Base-by-base conservation (phyloP, 2,888 invertebrate genomes). In the Agonopterix alstromeriana region DNA sequence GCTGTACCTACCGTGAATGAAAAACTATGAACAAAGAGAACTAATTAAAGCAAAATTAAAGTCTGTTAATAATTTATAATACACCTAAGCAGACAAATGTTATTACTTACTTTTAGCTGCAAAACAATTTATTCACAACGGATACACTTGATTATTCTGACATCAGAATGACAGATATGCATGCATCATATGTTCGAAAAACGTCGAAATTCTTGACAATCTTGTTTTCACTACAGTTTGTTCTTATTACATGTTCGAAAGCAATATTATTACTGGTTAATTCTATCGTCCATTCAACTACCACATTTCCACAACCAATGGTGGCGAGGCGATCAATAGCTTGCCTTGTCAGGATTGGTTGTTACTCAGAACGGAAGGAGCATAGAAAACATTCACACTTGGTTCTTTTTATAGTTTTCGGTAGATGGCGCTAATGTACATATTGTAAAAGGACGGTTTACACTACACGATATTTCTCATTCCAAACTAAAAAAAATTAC, bases 81-180 rank as follows among this genome's bases (percentile, higher is more conserved):
- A 36, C 38, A 45, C 38, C 5, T 38, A 45, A 10, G 14, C n/a
- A 42, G 11, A 42, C 11, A 11, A 57, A 57, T 53, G 52, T 50
- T 61, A 57, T 60, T 79, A 83, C 82, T 82, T 77, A 82, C 82
- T 73, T 58, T 56, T 61, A 59, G 67, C 64, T 60, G 58, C 67
- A 70, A 66, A 74, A 65, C 56, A 70, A 42, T 65, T 61, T 63
- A 73, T 69, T 75, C 63, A 74, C 82, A 78, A 81, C 80, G 82
- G 83, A 82, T 75, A 73, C 73, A 77, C 77, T 70, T 12, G 75
- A 79, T 70, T 78, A 79, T 77, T 82, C 82, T 85, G 83, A 85
- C 85, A 85, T 81, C 77, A 78, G 68, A 77, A 74, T 82, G 81
- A 82, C 82, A 80, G 73, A 61, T n/a, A n/a, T 75, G 67, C 64